Percentiles rank a stretch among this genome's conserved stretches.
phyloP scores from a whole-genome alignment of 2,113 vertebrate species.

The Esox niger region DNA sequence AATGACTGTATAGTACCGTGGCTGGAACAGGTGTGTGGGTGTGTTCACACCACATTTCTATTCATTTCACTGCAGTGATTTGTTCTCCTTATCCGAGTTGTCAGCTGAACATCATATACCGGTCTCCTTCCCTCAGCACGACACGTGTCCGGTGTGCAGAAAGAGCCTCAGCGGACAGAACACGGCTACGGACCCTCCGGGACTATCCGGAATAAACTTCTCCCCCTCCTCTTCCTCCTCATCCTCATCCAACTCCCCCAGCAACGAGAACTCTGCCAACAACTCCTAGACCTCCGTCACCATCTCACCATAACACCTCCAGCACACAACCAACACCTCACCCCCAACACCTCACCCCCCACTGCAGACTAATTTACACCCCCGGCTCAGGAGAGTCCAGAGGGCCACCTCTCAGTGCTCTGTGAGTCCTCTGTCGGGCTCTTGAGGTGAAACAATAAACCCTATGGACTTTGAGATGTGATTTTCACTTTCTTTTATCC shows the following conservation, averaged over 20 bases:
- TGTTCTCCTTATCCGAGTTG: neutral
- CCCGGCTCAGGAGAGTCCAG: constrained; percentile 22
- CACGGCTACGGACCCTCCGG: constrained; percentile 93
- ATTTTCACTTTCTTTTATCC: neutral
- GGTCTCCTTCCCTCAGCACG: constrained; percentile 76
- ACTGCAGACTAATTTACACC: constrained; percentile 6
- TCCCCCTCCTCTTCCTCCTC: constrained; percentile 86
- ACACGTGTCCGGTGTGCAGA: constrained; percentile 96
- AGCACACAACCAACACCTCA: neutral
- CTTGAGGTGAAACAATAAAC: constrained; percentile 20
- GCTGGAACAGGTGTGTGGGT: constrained; percentile 87
- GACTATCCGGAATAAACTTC: constrained; percentile 89
- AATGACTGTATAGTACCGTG: constrained; percentile 95
- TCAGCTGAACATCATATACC: neutral
- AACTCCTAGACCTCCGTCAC: constrained; percentile 77
- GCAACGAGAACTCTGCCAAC: constrained; percentile 85
- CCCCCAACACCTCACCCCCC: constrained; percentile 3
- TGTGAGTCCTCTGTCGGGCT: constrained; percentile 7
- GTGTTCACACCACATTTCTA: too few species aligned
- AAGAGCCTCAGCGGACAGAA: constrained; percentile 97
- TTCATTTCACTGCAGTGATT: too few species aligned
- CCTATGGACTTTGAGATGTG: too few species aligned
- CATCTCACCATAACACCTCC: neutral
- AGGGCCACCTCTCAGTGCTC: constrained; percentile 16
- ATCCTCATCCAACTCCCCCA: constrained; percentile 85